phyloP scores from a whole-genome alignment of 53 echinoderm and acorn worm species.

The Holothuria scabra region DNA sequence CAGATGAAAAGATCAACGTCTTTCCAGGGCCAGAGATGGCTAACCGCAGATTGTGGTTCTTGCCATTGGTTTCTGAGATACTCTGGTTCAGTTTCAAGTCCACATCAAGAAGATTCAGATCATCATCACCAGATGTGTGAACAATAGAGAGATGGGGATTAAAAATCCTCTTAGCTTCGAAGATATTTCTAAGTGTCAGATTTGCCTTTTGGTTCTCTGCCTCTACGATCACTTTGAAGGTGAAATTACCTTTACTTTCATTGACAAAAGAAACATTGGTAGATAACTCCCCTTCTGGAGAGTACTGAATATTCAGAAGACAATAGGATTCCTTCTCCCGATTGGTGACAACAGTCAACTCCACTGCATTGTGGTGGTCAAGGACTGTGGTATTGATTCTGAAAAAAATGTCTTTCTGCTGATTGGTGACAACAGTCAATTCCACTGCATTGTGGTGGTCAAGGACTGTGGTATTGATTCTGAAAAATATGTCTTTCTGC shows the following conservation, averaged over 20 bases:
- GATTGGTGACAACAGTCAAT: no score
- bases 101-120: constrained; percentile 9
- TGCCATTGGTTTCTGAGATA: neutral
- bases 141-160: constrained; percentile 4
- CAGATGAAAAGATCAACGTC: constrained; percentile 4
- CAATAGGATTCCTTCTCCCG: neutral
- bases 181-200: neutral
- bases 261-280: neutral
- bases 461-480: constrained; percentile 13
- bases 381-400: constrained; percentile 11
- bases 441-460: constrained; percentile 2
- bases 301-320: constrained; percentile 2
- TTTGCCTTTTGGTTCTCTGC: neutral
- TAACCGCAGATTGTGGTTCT: neutral
- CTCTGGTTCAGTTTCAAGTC: neutral
- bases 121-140: neutral
- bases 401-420: neutral
- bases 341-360: no score
- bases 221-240: neutral
- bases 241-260: neutral
- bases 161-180: neutral
- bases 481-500: neutral
- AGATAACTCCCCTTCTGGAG: neutral
- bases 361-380: constrained; percentile 2
- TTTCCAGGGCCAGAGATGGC: constrained; percentile 12